phyloP scores from a whole-genome alignment of 2,888 invertebrate genomes.

The Slavum lentiscoides region DNA sequence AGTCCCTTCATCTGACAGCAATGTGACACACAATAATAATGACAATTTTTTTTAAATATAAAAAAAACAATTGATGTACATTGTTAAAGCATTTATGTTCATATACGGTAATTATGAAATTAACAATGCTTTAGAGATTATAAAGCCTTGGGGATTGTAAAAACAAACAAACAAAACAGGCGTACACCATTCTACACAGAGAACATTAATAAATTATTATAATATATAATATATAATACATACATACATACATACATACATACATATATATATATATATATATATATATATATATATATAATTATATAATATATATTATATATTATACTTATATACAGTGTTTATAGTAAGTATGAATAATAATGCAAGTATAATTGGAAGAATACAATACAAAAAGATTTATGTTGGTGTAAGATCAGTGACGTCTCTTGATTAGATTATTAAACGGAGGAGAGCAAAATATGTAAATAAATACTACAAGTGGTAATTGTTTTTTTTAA shows the following conservation, averaged over 20 bases:
- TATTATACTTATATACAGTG: constrained; percentile 27
- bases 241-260: no score
- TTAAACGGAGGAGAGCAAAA: constrained; percentile 21
- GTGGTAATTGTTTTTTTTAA: constrained; percentile 25
- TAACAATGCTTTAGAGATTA: constrained; percentile 37
- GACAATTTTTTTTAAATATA: constrained; percentile 6
- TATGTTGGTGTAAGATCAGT: constrained; percentile 13
- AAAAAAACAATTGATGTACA: constrained; percentile 29
- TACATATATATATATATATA: not conserved
- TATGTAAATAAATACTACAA: not conserved
- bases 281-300: not conserved
- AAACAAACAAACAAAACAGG: constrained; percentile 44
- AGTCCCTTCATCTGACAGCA: constrained; percentile 84
- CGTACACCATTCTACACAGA: constrained; percentile 37
- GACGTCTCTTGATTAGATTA: constrained; percentile 27
- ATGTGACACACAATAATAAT: constrained; percentile 53
- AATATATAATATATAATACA: no score
- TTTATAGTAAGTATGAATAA: constrained; percentile 17
- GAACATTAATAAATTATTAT: constrained; percentile 17
- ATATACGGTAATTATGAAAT: constrained; percentile 24
- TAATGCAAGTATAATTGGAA: not conserved
- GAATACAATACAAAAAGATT: constrained; percentile 6
- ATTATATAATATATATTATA: not conserved
- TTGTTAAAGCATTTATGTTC: constrained; percentile 46
- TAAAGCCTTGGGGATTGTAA: constrained; percentile 28